These are phyloP conservation scores for Periparus ater DNA, from an alignment of 2,797 vertebrate genomes.

Conservation along the genomic window DNA sequence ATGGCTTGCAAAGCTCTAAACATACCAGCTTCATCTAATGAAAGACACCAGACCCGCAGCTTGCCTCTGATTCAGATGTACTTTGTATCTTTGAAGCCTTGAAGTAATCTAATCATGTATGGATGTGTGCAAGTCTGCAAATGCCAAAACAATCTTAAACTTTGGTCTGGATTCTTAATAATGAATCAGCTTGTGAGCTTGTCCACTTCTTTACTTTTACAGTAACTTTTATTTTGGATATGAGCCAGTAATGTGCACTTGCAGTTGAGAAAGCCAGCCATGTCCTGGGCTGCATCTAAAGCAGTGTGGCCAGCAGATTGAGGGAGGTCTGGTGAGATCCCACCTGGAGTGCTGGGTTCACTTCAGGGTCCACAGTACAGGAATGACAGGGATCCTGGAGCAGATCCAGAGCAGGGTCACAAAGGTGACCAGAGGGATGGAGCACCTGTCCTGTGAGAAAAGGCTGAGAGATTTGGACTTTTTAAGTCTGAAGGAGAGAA, in stretches of 20 bases:
- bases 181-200: neutral
- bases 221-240: neutral
- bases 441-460: neutral
- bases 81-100: slow-evolving; percentile 48
- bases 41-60: neutral
- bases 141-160: slow-evolving; percentile 1
- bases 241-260: neutral
- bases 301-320: accelerated
- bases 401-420: neutral
- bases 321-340: neutral
- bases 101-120: slow-evolving; percentile 36
- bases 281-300: neutral
- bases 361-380: neutral
- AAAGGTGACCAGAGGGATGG: neutral
- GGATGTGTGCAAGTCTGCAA: neutral
- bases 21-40: slow-evolving; percentile 10
- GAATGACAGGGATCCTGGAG: neutral
- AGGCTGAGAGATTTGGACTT: neutral
- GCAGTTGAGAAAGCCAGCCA: accelerated
- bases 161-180: slow-evolving; percentile 30
- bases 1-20: slow-evolving; percentile 42
- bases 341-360: neutral
- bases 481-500: neutral
- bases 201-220: slow-evolving; percentile 7
- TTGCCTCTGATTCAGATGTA: slow-evolving; percentile 43